phyloP scores from a whole-genome alignment of 1,140 invertebrate species.

The Spodoptera frugiperda region DNA sequence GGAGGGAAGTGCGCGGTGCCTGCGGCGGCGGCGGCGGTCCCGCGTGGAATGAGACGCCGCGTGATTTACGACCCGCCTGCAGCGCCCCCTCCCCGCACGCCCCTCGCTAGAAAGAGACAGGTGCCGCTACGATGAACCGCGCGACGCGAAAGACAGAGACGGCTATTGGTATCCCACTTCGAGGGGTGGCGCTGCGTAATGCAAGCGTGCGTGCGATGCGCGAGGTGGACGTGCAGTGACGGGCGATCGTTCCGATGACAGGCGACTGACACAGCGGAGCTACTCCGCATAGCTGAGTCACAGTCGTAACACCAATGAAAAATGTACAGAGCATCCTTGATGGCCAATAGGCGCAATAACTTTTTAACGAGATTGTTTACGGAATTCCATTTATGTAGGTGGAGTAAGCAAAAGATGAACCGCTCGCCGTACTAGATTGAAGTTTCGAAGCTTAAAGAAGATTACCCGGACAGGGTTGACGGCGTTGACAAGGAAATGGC shows the following conservation, averaged over 20 bases:
- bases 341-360: constrained; percentile 66
- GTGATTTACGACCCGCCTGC: constrained; percentile 86
- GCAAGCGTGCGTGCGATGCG: constrained; percentile 84
- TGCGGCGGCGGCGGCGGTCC: constrained; percentile 82
- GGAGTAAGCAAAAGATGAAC: constrained; percentile 12
- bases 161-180: constrained; percentile 65
- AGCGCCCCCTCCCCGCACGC: constrained; percentile 78
- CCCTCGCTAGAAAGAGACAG: constrained; percentile 69
- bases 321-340: constrained; percentile 63
- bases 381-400: constrained; percentile 49
- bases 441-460: constrained; percentile 62
- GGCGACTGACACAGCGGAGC: constrained; percentile 70
- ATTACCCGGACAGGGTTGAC: constrained; percentile 64
- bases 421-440: constrained; percentile 14
- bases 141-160: constrained; percentile 69
- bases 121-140: constrained; percentile 36
- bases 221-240: constrained; percentile 83
- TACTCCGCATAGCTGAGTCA: constrained; percentile 76
- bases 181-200: constrained; percentile 85
- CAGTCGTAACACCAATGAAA: constrained; percentile 71
- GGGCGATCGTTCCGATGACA: constrained; percentile 81
- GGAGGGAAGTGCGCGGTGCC: constrained; percentile 80
- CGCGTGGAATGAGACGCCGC: constrained; percentile 85
- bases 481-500: constrained; percentile 74
- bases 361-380: constrained; percentile 62